Base-by-base conservation (phyloP, 2,888 invertebrate genomes). In the Chironomus riparius region DNA sequence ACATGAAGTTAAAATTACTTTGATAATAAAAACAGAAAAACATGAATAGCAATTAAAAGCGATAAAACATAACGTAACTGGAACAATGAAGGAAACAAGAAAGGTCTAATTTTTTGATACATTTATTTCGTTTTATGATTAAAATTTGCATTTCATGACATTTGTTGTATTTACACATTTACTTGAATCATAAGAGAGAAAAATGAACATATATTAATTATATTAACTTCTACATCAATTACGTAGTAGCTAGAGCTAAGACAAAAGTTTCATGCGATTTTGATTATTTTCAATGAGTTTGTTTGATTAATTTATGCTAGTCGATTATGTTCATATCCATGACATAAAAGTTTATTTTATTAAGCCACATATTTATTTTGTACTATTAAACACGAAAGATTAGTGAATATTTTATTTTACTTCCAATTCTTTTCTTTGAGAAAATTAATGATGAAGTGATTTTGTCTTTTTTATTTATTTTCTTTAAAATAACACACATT, bases 81-180 rank as follows among this genome's bases (percentile, higher is more conserved):
- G 38, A 61, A 72, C 72, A 72, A 72, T 61, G 72, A 72, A 72
- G 72, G 18, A 72, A 72, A 24, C 56, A 56, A 38, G 38, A 38
- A 38, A 18, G 56, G 56, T 56, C 56, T 56, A 56, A 56, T 56
- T 15, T 56, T 15, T 56, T 15, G 18, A 56, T n/a, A 15, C n/a
- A 15, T 56, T 56, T 56, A 38, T 38, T 15, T 18, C 56, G 18
- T 15, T 56, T 56, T 56, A 56, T 5, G 18, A 56, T 38, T 38
- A 38, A 1, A 1, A 15, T 18, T 15, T 56, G 56, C 56, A 56
- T 56, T 56, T 50, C n/a, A 50, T 50, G 50, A 50, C 50, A 50
- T n/a, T 56, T 56, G 56, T 18, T 56, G n/a, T 56, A 56, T 56
- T 38, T 38, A 38, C 10, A 38, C 10, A 38, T 38, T 38, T 38